These are phyloP conservation scores for Amphiprion ocellaris DNA, from an alignment of 2,113 vertebrate species.

Conservation along the genomic window DNA sequence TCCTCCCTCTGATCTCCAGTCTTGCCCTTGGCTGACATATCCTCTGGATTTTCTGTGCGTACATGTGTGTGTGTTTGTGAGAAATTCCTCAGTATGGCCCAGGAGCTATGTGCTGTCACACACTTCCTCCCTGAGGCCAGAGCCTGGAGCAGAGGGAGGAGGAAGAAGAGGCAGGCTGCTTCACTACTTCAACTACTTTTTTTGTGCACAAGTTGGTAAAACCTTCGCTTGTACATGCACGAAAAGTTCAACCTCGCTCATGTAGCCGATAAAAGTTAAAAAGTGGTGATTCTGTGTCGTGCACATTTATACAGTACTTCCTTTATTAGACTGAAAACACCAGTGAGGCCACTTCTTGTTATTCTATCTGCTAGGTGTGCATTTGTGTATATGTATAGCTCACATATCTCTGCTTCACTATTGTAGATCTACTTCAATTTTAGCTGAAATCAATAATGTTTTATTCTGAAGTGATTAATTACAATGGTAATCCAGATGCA, in stretches of 20 bases:
- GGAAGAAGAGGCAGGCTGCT: slow-evolving; percentile 2
- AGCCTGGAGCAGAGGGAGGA: slow-evolving; percentile 14
- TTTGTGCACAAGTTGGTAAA: slow-evolving; percentile 29
- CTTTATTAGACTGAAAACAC: slow-evolving; percentile 49
- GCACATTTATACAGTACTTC: slow-evolving; percentile 42
- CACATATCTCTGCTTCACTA: not conserved
- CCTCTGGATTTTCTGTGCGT: slow-evolving; percentile 43
- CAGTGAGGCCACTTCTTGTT: slow-evolving; percentile 8
- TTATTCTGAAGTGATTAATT: no score
- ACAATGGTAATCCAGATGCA: no score
- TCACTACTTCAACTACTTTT: slow-evolving; percentile 33
- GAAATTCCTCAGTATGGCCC: slow-evolving; percentile 75
- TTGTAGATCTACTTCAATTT: not conserved
- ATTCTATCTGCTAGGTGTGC: slow-evolving; percentile 17
- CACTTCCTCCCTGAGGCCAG: slow-evolving; percentile 73
- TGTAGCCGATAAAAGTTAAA: slow-evolving; percentile 24
- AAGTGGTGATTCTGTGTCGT: slow-evolving; percentile 21
- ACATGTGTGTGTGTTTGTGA: slow-evolving; percentile 27
- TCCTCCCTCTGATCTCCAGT: slow-evolving; percentile 33
- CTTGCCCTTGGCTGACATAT: slow-evolving; percentile 68
- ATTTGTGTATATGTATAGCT: slow-evolving; percentile 12
- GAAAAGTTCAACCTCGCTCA: not conserved
- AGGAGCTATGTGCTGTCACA: slow-evolving; percentile 74
- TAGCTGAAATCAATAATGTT: no score
- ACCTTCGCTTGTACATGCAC: not conserved